Conservation (phyloP, 2,888 invertebrate species). For the Cantharis rustica region DNA sequence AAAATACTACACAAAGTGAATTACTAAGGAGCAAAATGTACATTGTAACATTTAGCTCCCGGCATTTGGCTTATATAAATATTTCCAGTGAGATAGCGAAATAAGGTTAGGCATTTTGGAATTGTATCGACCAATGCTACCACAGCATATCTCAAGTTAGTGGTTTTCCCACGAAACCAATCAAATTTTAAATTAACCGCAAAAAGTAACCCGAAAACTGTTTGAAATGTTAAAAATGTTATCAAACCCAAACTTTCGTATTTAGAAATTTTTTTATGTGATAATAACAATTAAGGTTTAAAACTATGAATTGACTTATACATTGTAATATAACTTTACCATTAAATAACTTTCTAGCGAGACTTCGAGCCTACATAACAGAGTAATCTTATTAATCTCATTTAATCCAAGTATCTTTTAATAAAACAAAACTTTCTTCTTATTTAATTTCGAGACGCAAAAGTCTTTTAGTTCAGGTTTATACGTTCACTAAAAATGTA, state of each 20-base stretch:
- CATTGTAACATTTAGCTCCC: neutral
- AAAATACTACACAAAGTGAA: neutral
- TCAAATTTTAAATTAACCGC: neutral
- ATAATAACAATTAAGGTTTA: neutral
- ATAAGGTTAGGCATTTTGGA: neutral
- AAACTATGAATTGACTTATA: neutral
- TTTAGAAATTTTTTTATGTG: neutral
- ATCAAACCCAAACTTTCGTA: neutral
- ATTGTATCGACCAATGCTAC: neutral
- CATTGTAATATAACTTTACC: neutral
- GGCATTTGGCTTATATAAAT: neutral
- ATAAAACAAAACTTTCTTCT: neutral
- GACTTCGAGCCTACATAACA: neutral
- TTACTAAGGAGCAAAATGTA: neutral
- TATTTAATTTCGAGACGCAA: neutral
- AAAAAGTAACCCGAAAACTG: neutral
- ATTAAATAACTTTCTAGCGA: neutral
- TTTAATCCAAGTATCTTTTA: neutral
- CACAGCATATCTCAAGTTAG: neutral
- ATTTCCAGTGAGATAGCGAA: neutral
- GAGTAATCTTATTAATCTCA: neutral
- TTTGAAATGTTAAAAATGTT: neutral
- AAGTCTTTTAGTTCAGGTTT: neutral
- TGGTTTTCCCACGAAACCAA: neutral
- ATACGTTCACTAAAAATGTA: neutral